A percentile compares a stretch with the other conserved stretches of the same genome.
These are phyloP conservation scores for Colossoma macropomum DNA, from an alignment of 2,113 vertebrate species.

Conservation along the genomic window DNA sequence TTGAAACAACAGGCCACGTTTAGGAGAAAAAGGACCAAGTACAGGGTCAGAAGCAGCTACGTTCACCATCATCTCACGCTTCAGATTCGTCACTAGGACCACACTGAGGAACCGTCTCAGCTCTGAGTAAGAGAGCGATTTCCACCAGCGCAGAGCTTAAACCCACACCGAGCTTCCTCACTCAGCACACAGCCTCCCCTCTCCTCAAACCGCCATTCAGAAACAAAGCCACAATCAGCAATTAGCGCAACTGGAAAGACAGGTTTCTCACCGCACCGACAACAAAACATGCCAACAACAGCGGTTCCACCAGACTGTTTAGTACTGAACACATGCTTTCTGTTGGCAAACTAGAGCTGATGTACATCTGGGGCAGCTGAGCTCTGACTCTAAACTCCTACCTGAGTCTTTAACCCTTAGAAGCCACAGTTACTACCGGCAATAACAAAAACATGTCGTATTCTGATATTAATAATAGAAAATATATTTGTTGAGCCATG, in stretches of 20 bases:
- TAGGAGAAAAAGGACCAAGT: neutral
- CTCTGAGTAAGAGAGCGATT: neutral
- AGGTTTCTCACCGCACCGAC: neutral
- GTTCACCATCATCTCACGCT: neutral
- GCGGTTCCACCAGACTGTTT: neutral
- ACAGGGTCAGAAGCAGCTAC: neutral
- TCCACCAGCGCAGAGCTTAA: neutral
- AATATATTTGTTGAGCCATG: too few species aligned
- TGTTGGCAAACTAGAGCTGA: neutral
- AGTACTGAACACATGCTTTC: neutral
- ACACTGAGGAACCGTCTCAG: neutral
- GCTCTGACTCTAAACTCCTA: neutral
- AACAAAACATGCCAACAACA: neutral
- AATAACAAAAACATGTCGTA: too few species aligned
- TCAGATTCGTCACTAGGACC: neutral
- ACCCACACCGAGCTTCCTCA: neutral
- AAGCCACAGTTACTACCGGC: too few species aligned
- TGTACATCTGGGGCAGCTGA: neutral
- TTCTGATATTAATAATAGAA: too few species aligned
- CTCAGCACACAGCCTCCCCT: neutral
- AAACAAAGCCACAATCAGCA: neutral
- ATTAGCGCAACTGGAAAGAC: neutral
- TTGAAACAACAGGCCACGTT: neutral
- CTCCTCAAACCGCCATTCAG: neutral
- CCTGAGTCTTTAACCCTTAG: too few species aligned